Conservation (phyloP, 2,797 vertebrate species). For the Labeo calbasu region DNA sequence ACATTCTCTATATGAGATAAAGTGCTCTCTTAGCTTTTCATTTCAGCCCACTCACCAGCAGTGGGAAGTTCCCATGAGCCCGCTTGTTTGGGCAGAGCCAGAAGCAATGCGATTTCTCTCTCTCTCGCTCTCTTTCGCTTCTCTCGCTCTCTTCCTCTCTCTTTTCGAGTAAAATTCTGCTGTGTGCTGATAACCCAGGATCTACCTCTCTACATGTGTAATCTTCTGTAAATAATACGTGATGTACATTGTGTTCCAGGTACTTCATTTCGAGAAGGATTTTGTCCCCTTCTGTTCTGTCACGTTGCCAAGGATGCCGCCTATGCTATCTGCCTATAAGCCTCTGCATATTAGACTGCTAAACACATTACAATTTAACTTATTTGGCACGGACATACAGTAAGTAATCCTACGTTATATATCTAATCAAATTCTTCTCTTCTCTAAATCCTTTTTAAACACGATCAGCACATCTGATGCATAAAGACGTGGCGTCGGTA, state of each 20-base stretch:
- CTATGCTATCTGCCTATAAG: constrained; percentile 14
- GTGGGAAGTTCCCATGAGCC: constrained; percentile 78
- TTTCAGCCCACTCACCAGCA: constrained; percentile 78
- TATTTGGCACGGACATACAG: constrained; percentile 11
- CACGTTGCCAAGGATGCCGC: neutral
- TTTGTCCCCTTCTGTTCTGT: constrained; percentile 39
- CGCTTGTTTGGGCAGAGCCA: constrained; percentile 73
- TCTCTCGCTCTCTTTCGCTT: neutral
- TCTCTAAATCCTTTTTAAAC: constrained; percentile 32
- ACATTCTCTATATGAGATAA: constrained; percentile 80
- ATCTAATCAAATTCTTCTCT: constrained; percentile 26
- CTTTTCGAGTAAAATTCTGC: constrained; percentile 36
- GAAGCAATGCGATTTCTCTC: constrained; percentile 65
- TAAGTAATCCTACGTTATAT: constrained; percentile 23
- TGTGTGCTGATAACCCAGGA: constrained; percentile 42
- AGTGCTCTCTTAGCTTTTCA: constrained; percentile 82
- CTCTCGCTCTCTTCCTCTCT: neutral
- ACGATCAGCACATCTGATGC: constrained; percentile 22
- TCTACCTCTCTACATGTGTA: constrained; percentile 35
- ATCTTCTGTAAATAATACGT: constrained; percentile 45
- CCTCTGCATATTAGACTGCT: constrained; percentile 18
- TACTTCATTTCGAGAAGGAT: constrained; percentile 36
- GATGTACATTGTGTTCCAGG: constrained; percentile 34
- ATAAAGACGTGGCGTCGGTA: neutral
- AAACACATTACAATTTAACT: constrained; percentile 41